Evolutionary conservation across 2,797 vertebrate genomes (phyloP).

Genomic region (Chaetodon trifasciatus): DNA sequence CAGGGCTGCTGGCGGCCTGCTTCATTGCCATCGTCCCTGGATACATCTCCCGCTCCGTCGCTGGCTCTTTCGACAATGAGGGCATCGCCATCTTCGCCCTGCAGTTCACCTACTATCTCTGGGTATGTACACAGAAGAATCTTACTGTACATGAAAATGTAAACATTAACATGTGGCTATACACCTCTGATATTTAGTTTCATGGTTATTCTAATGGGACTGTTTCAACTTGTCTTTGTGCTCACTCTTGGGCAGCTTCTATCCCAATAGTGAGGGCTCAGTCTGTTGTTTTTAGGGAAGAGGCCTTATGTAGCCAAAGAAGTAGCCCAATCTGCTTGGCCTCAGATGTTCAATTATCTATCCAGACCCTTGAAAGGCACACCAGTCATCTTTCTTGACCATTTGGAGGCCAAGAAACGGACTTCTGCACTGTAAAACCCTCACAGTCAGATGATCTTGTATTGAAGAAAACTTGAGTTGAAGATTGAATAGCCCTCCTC

Average conservation of each 20-base stretch:
- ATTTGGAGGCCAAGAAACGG: conserved; percentile 45
- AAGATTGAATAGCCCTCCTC: conserved; percentile 25
- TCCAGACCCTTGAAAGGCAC: conserved; percentile 61
- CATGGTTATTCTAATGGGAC: background rate
- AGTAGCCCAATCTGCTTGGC: conserved; percentile 33
- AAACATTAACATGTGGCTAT: background rate
- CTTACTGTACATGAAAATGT: background rate
- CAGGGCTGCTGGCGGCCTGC: conserved; percentile 96
- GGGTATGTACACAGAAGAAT: conserved; percentile 82
- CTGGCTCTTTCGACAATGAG: conserved; percentile 98
- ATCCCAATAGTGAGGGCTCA: background rate
- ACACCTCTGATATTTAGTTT: background rate
- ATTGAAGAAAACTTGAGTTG: conserved; percentile 28
- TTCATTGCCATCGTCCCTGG: conserved; percentile 99
- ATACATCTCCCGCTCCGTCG: conserved; percentile 98
- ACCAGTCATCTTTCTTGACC: conserved; percentile 41
- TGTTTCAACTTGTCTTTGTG: background rate
- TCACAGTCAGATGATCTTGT: conserved; percentile 62
- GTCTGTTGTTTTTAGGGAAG: conserved; percentile 17
- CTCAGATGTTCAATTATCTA: conserved; percentile 74
- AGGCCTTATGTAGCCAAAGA: conserved; percentile 27
- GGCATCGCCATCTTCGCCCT: conserved; percentile 99
- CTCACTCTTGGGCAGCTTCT: background rate
- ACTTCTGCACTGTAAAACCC: conserved; percentile 45
- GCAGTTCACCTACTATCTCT: conserved; percentile 99